Evolutionary conservation across 2,797 vertebrate genomes (phyloP), one percentile per base, ranked within the genome.

Genomic region (Orestias chungarensis): DNA sequence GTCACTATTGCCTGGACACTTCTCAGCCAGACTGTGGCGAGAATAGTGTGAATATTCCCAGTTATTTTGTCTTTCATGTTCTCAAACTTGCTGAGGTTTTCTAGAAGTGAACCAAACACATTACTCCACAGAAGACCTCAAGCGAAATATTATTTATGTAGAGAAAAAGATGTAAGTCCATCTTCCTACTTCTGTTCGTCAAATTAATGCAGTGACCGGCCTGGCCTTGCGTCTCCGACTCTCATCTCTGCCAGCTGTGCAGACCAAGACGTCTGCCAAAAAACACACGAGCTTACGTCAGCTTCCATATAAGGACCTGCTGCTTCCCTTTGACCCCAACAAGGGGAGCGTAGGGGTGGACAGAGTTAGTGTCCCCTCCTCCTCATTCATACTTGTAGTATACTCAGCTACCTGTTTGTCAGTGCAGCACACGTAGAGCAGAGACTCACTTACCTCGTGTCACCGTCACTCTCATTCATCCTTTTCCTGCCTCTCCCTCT

Each of bases 391-490:
- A 84, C 78, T 33, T 87, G 83, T 87, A 68, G 86, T 87, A 82
- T 83, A 82, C 86, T 86, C 76, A 2, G 84, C 84, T 90, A 93
- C 91, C 92, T 93, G 91, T 91, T 91, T 92, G 80, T 87, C 83
- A 85, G 89, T 77, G 77, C 91, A 89, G 85, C 70, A 82, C 91
- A 93, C 88, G 88, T 88, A 91, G 79, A 82, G 85, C 74, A 2
- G 73, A 80, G 87, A 66, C 83, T 83, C 86, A 73, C 79, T 82
- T 79, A 79, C 84, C 90, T 84, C 82, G 71, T 77, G 66, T 75
- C 85, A 71, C 73, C 73, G 75, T 82, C 89, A 85, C 86, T 85
- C 91, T 92, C 93, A 94, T 93, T 94, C 93, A 93, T 92, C 90
- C 85, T 90, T 91, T 91, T 79, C 69, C 82, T 81, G 76, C 64